These are phyloP conservation scores for Natrix natrix DNA, from an alignment of 2,797 vertebrate genomes.

Conservation along the genomic window DNA sequence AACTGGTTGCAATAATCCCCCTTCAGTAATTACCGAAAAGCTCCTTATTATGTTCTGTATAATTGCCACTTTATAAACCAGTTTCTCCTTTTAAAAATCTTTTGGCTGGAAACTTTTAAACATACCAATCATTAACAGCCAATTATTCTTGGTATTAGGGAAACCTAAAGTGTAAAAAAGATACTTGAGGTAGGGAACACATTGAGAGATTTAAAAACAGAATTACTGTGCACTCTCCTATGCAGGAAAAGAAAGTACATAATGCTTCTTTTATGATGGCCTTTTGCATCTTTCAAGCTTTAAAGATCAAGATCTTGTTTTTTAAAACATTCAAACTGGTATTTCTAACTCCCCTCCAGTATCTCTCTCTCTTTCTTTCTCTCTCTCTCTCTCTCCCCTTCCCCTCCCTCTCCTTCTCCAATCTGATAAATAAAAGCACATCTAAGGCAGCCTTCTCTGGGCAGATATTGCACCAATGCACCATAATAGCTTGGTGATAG, in stretches of 20 bases:
- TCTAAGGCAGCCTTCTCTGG: background rate
- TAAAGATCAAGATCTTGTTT: no score
- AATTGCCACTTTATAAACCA: conserved; percentile 16
- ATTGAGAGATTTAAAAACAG: background rate
- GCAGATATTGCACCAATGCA: background rate
- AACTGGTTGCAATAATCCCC: conserved; percentile 20
- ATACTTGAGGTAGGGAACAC: background rate
- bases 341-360: background rate
- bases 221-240: background rate
- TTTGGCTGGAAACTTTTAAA: background rate
- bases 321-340: background rate
- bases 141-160: background rate
- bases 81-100: background rate
- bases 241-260: background rate
- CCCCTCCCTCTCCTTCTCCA: no score
- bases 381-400: no score
- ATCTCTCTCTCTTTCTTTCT: no score
- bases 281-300: background rate
- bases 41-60: conserved; percentile 7
- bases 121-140: background rate
- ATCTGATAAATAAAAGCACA: background rate
- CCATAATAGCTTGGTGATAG: background rate
- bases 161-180: background rate
- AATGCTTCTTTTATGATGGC: background rate
- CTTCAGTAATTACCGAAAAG: conserved; percentile 7